Conservation (phyloP, 2,113 vertebrate genomes). For the Acinonyx jubatus region DNA sequence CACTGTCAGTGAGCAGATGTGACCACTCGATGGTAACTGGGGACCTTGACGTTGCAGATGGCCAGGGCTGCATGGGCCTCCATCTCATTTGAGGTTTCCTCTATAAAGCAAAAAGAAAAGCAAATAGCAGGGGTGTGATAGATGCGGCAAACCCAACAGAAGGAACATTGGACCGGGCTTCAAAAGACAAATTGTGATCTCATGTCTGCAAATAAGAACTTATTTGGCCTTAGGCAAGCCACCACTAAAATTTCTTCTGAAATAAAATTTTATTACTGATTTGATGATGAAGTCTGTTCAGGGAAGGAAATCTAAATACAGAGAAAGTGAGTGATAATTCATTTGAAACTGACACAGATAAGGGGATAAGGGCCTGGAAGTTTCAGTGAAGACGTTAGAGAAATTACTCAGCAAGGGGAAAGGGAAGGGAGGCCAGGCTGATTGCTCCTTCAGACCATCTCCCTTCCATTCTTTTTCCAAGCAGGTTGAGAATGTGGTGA, state of each 20-base stretch:
- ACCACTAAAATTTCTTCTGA: not conserved
- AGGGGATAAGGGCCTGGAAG: not conserved
- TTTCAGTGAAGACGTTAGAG: not conserved
- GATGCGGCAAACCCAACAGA: not conserved
- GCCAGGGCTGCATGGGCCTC: not conserved
- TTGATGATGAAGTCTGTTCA: not conserved
- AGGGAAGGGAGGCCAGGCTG: too few species aligned
- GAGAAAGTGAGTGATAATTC: not conserved
- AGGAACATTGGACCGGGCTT: not conserved
- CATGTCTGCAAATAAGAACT: not conserved
- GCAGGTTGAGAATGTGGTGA: not conserved
- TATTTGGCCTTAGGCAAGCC: not conserved
- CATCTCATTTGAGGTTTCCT: not conserved
- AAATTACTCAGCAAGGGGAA: not conserved
- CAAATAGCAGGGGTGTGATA: not conserved
- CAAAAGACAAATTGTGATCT: not conserved
- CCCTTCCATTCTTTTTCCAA: not conserved
- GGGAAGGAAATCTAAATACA: constrained; percentile 16
- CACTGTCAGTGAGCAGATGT: not conserved
- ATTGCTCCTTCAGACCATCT: not conserved
- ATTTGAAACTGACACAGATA: not conserved
- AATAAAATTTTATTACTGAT: not conserved
- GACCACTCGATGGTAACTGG: not conserved
- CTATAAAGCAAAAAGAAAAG: not conserved
- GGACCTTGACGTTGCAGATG: not conserved